Percentiles rank a stretch among this genome's conserved stretches.
These are phyloP conservation scores for Tyria jacobaeae DNA, from an alignment of 2,888 invertebrate species.

Conservation along the genomic window DNA sequence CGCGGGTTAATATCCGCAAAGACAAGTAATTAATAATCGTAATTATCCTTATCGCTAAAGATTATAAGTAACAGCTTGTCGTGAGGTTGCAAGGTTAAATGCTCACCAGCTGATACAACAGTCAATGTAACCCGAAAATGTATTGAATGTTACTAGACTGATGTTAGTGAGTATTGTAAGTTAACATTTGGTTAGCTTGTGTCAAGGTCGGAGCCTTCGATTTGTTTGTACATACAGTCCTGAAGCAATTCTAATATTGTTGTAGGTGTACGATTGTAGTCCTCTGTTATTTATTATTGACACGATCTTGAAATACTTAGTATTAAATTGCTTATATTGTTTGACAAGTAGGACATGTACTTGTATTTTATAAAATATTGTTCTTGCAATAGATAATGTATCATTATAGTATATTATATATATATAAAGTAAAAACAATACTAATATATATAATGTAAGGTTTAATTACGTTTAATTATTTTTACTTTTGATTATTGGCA, in stretches of 20 bases:
- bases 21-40: constrained; percentile 8
- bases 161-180: constrained; percentile 57
- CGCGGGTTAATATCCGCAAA: too few relatives aligned
- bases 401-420: too few relatives aligned
- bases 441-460: too few relatives aligned
- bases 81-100: constrained; percentile 42
- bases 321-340: not conserved
- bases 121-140: constrained; percentile 39
- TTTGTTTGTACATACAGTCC: constrained; percentile 61
- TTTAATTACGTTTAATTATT: too few relatives aligned
- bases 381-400: too few relatives aligned
- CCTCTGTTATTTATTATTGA: constrained; percentile 28
- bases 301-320: constrained; percentile 20
- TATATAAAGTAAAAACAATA: too few relatives aligned
- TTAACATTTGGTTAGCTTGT: constrained; percentile 60
- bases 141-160: constrained; percentile 39
- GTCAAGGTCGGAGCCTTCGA: constrained; percentile 70
- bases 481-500: too few relatives aligned
- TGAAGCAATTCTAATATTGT: constrained; percentile 59
- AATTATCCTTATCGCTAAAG: constrained; percentile 28
- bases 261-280: constrained; percentile 17
- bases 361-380: too few relatives aligned
- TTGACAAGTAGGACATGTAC: too few relatives aligned
- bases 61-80: constrained; percentile 32
- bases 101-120: constrained; percentile 33